Base-by-base conservation (phyloP, 2,113 vertebrate species). In the Ammodytes marinus region DNA sequence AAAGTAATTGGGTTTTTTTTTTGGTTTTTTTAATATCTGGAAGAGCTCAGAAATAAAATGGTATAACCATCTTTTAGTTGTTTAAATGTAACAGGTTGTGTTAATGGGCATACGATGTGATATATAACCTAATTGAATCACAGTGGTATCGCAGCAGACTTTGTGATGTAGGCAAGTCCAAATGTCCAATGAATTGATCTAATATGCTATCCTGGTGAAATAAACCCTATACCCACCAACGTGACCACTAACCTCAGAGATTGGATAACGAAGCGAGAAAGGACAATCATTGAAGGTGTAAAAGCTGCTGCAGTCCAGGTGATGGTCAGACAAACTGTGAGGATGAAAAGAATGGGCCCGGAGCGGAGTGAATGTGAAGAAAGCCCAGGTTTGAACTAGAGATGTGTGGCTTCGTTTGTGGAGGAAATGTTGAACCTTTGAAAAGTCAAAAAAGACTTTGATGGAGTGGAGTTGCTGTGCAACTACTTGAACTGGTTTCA, bases 301-400 rank as follows among this genome's bases (percentile, higher is more conserved):
- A 53, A 19, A 74, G 80, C 81, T 54, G 39, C 68, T 69, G 40
- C 59, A 69, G 77, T 64, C 71, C 59, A 65, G 61, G 39, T 52
- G 13, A 64, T 80, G 68, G 82, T 83, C 69, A 63, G 70, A 77
- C 76, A 88, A 87, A 81, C 79, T 71, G 57, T 80, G 76, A 77
- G 60, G 75, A 85, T 84, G 42, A 90, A 87, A 91, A 84, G 85
- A 83, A 66, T 78, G 73, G 67, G 69, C 72, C 50, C 13, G 55
- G 60, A 82, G 67, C 82, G 35, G 49, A 79, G 77, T 11, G 72
- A 88, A 64, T 37, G 69, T 40, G 70, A 52, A 55, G 43, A 60
- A 82, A 82, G 74, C 75, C 58, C 42, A 42, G 69, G 65, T 80
- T 80, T 82, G 60, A 86, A 87, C 82, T 58, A 74, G 66, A 46